Base-by-base conservation (phyloP, 2,113 vertebrate genomes). In the Poecile atricapillus region DNA sequence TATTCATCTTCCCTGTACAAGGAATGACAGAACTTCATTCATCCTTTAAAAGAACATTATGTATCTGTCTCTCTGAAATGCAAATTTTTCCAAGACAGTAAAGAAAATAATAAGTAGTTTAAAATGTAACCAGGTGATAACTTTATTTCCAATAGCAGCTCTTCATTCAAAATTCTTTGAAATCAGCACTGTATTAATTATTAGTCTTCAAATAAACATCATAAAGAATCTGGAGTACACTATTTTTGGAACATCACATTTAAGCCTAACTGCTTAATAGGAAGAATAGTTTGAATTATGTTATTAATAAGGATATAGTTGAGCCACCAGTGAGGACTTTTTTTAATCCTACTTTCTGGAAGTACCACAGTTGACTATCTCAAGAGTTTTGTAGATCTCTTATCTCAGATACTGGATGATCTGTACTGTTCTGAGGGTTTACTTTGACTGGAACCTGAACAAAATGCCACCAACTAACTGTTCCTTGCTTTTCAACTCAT, bases 11-110 rank as follows among this genome's bases (percentile, higher is more conserved):
- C 27, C 33, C 24, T 55, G 39, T 78, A 71, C 19, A 84, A 87
- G 19, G 27, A 89, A 71, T 91, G 69, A 91, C 77, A 92, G 67
- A 84, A 68, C 22, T 94, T 89, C 93, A 89, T 94, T 94, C 83
- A 93, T 68, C 52, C 46, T 78, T 94, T 82, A 75, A 86, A 44
- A 30, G 60, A 96, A 89, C 80, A 93, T 68, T 60, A 89, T 87
- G 77, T 84, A 84, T 70, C 81, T 69, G 62, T 87, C 78, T 91
- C 86, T 82, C 77, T 76, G 46, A 89, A 37, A 95, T 76, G 58
- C 62, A 95, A 94, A 89, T 84, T 44, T 60, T 28, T 53, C 24
- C 28, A 93, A 94, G 65, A 89, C 41, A 87, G 73, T 69, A 91
- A 52, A 68, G 69, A 89, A 91, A 81, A 89, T 60, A 81, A 69